These are phyloP conservation scores for Leptinotarsa peninsularis DNA, from an alignment of 2,888 invertebrate species.

Conservation along the genomic window DNA sequence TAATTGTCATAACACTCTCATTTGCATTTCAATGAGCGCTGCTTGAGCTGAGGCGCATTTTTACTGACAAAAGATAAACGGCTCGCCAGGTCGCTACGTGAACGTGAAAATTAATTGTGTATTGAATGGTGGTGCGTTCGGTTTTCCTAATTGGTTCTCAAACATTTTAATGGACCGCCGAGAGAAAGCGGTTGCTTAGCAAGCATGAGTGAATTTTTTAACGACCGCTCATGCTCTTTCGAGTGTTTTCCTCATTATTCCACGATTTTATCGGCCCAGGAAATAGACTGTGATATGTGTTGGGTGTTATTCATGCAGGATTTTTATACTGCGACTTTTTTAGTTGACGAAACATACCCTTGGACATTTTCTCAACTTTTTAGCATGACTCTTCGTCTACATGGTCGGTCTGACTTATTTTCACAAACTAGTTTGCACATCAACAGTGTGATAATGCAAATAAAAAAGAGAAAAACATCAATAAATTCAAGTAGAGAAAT, in stretches of 20 bases:
- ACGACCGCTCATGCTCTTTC: slow-evolving; percentile 16
- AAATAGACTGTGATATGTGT: background rate
- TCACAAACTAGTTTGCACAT: no score
- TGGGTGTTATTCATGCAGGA: background rate
- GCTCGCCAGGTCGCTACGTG: slow-evolving; percentile 35
- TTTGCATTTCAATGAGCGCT: slow-evolving; percentile 55
- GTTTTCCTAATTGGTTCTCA: slow-evolving; percentile 36
- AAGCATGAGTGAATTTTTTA: slow-evolving; percentile 23
- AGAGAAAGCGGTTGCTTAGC: slow-evolving; percentile 25
- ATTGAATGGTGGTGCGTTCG: slow-evolving; percentile 30
- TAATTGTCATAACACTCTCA: slow-evolving; percentile 56
- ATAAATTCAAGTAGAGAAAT: no score
- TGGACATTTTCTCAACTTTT: no score
- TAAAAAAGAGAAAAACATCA: no score
- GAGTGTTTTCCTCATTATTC: background rate
- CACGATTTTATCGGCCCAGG: background rate
- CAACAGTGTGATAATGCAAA: no score
- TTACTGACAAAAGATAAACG: slow-evolving; percentile 35
- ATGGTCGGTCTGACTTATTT: no score
- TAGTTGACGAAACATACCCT: no score
- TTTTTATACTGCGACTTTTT: no score
- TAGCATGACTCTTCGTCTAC: no score
- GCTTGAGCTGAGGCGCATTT: slow-evolving; percentile 34
- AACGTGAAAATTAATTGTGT: slow-evolving; percentile 35
- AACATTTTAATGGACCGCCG: slow-evolving; percentile 34